Conservation (phyloP, 2,888 invertebrate species). For the Sminthurides aquaticus region DNA sequence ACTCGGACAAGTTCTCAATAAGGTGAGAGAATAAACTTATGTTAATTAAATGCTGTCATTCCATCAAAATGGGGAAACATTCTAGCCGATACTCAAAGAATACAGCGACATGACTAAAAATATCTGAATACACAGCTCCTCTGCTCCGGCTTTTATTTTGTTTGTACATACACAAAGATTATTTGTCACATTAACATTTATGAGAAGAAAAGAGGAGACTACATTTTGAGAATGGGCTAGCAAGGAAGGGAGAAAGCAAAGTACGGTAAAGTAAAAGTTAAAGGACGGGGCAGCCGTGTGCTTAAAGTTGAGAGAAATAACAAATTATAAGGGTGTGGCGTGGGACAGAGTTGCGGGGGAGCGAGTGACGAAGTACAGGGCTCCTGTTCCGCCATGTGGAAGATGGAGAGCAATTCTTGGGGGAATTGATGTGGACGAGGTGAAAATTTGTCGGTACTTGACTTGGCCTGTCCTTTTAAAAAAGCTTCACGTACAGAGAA, state of each 20-base stretch:
- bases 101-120: too few relatives aligned
- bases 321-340: too few relatives aligned
- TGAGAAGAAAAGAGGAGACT: not conserved
- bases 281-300: too few relatives aligned
- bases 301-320: too few relatives aligned
- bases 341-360: not conserved
- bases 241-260: too few relatives aligned
- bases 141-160: too few relatives aligned
- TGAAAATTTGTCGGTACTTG: not conserved
- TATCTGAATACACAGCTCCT: too few relatives aligned
- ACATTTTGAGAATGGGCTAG: not conserved
- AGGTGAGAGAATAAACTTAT: not conserved
- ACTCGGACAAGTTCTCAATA: not conserved
- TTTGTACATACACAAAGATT: not conserved
- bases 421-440: not conserved
- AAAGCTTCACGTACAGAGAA: not conserved
- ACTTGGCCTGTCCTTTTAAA: not conserved
- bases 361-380: not conserved
- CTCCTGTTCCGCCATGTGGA: not conserved
- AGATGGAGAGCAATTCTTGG: not conserved
- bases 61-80: not conserved
- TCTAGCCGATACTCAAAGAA: not conserved
- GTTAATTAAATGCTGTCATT: not conserved
- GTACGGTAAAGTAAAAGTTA: not conserved
- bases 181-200: not conserved